Base-by-base conservation (phyloP, 2,113 vertebrate genomes). In the Dicaeum eximium region DNA sequence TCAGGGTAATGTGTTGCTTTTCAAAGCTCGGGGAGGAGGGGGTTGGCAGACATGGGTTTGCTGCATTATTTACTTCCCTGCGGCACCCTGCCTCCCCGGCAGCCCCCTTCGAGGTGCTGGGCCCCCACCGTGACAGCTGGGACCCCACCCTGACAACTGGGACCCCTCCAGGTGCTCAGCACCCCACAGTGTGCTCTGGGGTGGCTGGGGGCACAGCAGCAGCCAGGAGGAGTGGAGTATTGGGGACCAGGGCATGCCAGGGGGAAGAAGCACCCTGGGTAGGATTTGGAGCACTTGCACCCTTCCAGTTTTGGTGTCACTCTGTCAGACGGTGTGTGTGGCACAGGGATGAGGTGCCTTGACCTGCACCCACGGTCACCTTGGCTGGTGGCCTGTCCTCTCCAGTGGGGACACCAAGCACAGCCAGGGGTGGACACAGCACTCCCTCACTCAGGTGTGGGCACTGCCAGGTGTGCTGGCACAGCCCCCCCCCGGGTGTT, bases 1-100 rank as follows among this genome's bases (percentile, higher is more conserved):
- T 96, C 96, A 97, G 94, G 92, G 88, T 94, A 97, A 96, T 92
- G 94, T 95, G 94, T 97, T 96, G 90, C 97, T 95, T 79, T 96
- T 96, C 97, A 97, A 96, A 96, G 93, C 86, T 17, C 1, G 3
- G 18, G 73, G 80, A 92, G 94, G 90, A 91, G 90, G 92, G 90
- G 86, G 78, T 72, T 90, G 86, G 95, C 40, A 96, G 92, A 88
- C 90, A 72, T 3, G 62, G 48, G 40, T 87, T 86, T 94, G 81
- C 93, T 95, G 93, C 92, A 93, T 96, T 92, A 95, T 94, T 96
- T 92, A 91, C 87, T 40, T 86, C 73, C 51, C 74, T 1, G 11
- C 4, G 0, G 66, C 8, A 1, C 72, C 47, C 44, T 86, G 67
- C 23, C 74, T 80, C 37, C 54, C 54, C 2, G 4, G 44, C 87